Percentiles rank a stretch among this genome's conserved stretches.
These are phyloP conservation scores for Notothenia coriiceps DNA, from an alignment of 2,113 vertebrate species.

Conservation along the genomic window DNA sequence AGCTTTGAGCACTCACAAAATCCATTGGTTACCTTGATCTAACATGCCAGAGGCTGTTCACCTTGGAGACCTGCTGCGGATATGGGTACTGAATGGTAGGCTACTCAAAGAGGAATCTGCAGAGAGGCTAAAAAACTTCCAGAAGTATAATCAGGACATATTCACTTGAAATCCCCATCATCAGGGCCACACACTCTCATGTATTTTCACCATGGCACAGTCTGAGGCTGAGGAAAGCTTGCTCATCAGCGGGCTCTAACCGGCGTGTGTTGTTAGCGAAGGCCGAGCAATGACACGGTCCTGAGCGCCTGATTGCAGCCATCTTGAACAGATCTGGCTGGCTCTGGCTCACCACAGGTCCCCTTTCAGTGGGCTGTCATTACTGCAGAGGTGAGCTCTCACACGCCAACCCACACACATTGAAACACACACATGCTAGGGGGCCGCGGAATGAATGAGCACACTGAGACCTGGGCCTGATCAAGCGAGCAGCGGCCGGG, in stretches of 20 bases:
- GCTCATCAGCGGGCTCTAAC: conserved; percentile 13
- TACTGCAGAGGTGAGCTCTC: conserved; percentile 74
- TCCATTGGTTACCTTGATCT: conserved; percentile 26
- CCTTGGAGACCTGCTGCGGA: too few relatives aligned
- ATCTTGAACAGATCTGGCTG: conserved; percentile 86
- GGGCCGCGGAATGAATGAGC: conserved; percentile 73
- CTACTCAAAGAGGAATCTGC: conserved; percentile 54
- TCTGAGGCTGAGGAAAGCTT: conserved; percentile 35
- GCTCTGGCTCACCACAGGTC: conserved; percentile 70
- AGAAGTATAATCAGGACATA: conserved; percentile 49
- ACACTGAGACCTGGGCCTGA: conserved; percentile 81
- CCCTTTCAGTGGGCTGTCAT: conserved; percentile 84
- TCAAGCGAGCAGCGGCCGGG: conserved; percentile 80
- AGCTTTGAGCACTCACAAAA: conserved; percentile 38
- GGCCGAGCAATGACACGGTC: conserved; percentile 77
- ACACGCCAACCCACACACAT: conserved; percentile 54
- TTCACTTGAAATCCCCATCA: conserved; percentile 56
- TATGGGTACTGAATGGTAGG: conserved; percentile 23
- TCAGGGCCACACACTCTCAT: conserved; percentile 47
- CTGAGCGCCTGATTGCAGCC: conserved; percentile 85
- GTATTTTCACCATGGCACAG: conserved; percentile 1
- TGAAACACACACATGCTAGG: conserved; percentile 27
- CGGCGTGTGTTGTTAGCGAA: conserved; percentile 14
- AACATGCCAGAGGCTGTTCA: too few relatives aligned
- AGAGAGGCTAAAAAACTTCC: conserved; percentile 20